Conservation (phyloP, 1,140 invertebrate genomes). For the Neoseiulus cucumeris region DNA sequence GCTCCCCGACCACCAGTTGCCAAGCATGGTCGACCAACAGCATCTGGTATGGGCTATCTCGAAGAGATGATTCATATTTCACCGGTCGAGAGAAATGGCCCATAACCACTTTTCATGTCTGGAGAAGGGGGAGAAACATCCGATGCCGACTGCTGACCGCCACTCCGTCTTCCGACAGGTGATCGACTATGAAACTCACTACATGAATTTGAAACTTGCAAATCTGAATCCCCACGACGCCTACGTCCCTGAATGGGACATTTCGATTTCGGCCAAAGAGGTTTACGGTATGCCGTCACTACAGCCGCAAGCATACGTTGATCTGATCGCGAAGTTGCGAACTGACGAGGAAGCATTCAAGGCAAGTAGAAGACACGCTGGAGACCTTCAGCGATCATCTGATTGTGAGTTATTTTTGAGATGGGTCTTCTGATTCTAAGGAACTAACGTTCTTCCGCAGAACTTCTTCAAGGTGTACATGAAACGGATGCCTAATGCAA, state of each 20-base stretch:
- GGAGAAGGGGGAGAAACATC: neutral
- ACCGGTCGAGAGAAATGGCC: neutral
- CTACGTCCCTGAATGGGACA: conserved; percentile 64
- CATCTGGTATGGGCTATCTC: neutral
- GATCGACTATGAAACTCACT: conserved; percentile 82
- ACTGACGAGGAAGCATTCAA: conserved; percentile 63
- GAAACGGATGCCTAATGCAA: neutral
- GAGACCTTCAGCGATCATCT: neutral
- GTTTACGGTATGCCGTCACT: conserved; percentile 59
- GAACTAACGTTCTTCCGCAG: neutral
- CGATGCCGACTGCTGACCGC: neutral
- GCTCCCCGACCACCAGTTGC: neutral
- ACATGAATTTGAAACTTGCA: conserved; percentile 82
- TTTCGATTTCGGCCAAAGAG: conserved; percentile 60
- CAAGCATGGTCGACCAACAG: neutral
- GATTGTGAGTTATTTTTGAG: too few species aligned
- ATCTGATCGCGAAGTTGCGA: conserved; percentile 56
- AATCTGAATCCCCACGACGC: conserved; percentile 33
- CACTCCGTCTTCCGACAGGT: conserved; percentile 30
- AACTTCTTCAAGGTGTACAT: conserved; percentile 1
- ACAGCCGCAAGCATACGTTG: conserved; percentile 62
- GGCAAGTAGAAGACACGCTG: conserved; percentile 35
- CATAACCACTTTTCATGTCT: neutral
- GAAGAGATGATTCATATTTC: neutral
- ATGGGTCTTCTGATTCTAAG: neutral